A percentile compares a stretch with the other conserved stretches of the same genome.
Evolutionary conservation across 1,140 invertebrate species (phyloP).

Genomic region (Penaeus indicus): DNA sequence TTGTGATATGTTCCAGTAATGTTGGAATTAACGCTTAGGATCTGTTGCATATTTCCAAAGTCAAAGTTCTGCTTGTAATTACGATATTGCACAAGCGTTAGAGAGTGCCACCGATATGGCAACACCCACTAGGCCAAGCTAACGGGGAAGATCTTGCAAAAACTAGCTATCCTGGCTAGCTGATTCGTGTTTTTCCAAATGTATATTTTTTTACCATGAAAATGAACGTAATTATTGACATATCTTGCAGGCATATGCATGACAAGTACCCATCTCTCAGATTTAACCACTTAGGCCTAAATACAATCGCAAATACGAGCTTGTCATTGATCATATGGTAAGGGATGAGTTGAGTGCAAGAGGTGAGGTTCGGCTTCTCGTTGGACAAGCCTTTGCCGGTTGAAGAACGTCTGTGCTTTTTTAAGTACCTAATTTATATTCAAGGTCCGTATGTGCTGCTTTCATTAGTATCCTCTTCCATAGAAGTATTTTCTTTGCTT

Average conservation of each 20-base stretch:
- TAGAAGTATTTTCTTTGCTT: neutral
- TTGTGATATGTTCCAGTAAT: neutral
- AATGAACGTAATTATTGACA: neutral
- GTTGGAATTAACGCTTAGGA: neutral
- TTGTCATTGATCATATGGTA: conserved; percentile 35
- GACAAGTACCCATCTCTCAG: neutral
- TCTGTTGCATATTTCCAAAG: neutral
- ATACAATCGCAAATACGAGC: neutral
- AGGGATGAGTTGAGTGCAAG: conserved; percentile 35
- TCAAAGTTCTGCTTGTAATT: neutral
- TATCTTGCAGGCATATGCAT: neutral
- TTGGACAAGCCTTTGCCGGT: conserved; percentile 50
- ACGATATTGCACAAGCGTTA: conserved; percentile 35
- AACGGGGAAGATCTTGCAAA: conserved; percentile 64
- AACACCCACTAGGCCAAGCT: conserved; percentile 62
- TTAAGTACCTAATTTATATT: conserved; percentile 50
- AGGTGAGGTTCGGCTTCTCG: conserved; percentile 41
- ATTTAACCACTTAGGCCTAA: conserved; percentile 19
- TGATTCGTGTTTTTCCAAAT: conserved; percentile 38
- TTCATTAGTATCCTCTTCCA: conserved; percentile 16
- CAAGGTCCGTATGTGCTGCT: conserved; percentile 43
- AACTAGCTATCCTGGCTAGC: conserved; percentile 58
- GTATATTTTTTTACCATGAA: neutral
- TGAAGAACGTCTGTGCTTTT: conserved; percentile 51
- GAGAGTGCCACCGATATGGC: conserved; percentile 49